Conservation (phyloP, 1,140 invertebrate species). For the Saccostrea echinata region DNA sequence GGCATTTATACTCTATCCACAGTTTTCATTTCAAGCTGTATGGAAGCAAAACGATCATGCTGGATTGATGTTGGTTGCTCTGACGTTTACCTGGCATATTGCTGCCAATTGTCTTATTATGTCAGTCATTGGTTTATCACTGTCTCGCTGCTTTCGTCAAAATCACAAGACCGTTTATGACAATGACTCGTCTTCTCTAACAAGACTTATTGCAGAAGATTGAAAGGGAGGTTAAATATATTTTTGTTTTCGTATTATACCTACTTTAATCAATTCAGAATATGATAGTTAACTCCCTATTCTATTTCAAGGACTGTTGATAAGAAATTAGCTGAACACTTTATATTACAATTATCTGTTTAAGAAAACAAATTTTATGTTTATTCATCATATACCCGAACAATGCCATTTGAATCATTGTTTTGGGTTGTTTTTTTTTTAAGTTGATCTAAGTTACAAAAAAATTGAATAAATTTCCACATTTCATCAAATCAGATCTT, state of each 20-base stretch:
- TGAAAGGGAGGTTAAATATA: background rate
- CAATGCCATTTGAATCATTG: too few species aligned
- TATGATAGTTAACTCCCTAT: too few species aligned
- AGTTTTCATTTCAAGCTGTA: background rate
- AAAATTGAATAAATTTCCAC: too few species aligned
- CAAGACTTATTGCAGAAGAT: background rate
- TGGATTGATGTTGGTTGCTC: background rate
- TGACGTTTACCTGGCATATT: background rate
- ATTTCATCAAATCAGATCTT: too few species aligned
- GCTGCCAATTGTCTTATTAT: background rate
- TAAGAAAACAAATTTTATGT: too few species aligned
- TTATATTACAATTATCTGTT: too few species aligned
- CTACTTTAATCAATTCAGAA: too few species aligned
- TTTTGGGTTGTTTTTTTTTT: too few species aligned
- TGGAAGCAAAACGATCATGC: background rate
- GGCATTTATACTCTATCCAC: background rate
- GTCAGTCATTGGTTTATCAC: background rate
- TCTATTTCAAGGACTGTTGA: too few species aligned
- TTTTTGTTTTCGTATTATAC: background rate
- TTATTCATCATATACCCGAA: too few species aligned
- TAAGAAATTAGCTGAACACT: too few species aligned
- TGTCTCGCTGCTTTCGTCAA: background rate
- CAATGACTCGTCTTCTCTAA: background rate
- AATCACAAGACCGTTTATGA: background rate
- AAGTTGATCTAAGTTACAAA: too few species aligned